Evolutionary conservation across 1,140 invertebrate genomes (phyloP).

Genomic region (Sitobion miscanthi): DNA sequence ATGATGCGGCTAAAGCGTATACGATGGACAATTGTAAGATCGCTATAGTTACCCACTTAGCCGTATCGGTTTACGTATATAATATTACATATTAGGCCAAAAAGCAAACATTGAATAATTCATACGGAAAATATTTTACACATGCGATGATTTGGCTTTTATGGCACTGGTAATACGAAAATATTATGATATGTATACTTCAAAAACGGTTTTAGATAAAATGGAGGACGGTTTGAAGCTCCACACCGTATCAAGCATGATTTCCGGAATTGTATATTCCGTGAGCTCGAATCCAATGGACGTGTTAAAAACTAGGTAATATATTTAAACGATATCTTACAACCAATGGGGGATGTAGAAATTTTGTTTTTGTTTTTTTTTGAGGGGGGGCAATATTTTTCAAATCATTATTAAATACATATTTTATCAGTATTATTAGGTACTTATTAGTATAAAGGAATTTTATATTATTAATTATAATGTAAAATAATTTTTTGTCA

Average conservation of each 20-base stretch:
- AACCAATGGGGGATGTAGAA: too few relatives aligned
- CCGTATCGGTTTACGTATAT: not conserved
- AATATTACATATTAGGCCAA: not conserved
- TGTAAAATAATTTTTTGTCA: too few relatives aligned
- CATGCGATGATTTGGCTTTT: not conserved
- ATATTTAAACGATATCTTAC: not conserved
- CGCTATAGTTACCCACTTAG: too few relatives aligned
- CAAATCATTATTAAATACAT: too few relatives aligned
- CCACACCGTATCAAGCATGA: conserved; percentile 96
- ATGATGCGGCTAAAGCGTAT: conserved; percentile 86
- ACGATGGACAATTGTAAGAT: conserved; percentile 67
- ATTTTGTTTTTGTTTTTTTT: too few relatives aligned
- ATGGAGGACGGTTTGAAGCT: conserved; percentile 61
- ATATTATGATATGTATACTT: not conserved
- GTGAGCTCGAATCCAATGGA: conserved; percentile 97
- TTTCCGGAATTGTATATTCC: conserved; percentile 95
- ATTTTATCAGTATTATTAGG: too few relatives aligned
- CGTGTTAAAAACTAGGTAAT: conserved; percentile 89
- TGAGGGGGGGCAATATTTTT: too few relatives aligned
- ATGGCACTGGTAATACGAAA: not conserved
- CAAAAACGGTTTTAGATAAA: not conserved
- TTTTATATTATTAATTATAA: too few relatives aligned
- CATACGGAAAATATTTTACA: not conserved
- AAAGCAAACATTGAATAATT: not conserved
- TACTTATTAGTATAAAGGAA: too few relatives aligned